Conservation (phyloP, 2,888 invertebrate species). For the Osedax frankpressi region DNA sequence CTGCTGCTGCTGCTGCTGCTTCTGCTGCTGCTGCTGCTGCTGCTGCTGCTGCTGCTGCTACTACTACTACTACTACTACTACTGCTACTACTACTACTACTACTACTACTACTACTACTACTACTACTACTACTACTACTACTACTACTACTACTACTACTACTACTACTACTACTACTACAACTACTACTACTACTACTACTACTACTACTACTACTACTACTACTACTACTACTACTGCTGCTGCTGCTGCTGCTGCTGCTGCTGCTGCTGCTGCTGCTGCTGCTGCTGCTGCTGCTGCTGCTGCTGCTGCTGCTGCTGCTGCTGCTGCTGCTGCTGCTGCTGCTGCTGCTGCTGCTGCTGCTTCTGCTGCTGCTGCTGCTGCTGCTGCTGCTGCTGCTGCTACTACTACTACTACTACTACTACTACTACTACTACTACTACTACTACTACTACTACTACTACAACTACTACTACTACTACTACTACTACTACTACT, state of each 20-base stretch:
- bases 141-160: constrained; percentile 10
- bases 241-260: not conserved
- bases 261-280: constrained; percentile 2
- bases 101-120: constrained; percentile 5
- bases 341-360: not conserved
- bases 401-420: not conserved
- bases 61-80: constrained; percentile 9
- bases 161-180: constrained; percentile 14
- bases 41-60: constrained; percentile 2
- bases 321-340: not conserved
- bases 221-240: constrained; percentile 1
- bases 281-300: constrained; percentile 6
- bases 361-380: not conserved
- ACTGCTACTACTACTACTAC: constrained; percentile 6
- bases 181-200: constrained; percentile 10
- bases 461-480: not conserved
- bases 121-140: constrained; percentile 10
- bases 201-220: constrained; percentile 6
- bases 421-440: not conserved
- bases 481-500: not conserved
- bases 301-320: not conserved
- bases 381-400: not conserved
- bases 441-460: not conserved
- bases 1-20: constrained; percentile 1
- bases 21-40: not conserved